Evolutionary conservation across 2,797 vertebrate species (phyloP), one percentile per base, ranked within the genome.

Genomic region (Enoplosus armatus): DNA sequence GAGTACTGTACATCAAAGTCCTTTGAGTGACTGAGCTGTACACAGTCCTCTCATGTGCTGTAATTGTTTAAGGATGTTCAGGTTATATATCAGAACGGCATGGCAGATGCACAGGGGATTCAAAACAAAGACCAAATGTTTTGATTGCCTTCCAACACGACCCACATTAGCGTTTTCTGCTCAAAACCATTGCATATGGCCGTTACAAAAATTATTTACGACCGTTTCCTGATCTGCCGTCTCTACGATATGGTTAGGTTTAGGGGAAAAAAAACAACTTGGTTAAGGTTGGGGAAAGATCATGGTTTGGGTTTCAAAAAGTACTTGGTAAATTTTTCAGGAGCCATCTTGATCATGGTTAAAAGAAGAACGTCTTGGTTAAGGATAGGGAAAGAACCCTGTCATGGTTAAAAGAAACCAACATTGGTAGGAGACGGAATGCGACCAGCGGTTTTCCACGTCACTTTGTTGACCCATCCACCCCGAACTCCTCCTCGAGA

Each of bases 41-140:
- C 37, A 59, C 1, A 47, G 60, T 77, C n/a, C 45, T 48, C 61
- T 50, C 22, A 54, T 43, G 51, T 26, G 39, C 26, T 55, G 22
- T 82, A 71, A 77, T 54, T 39, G 60, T 79, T 84, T 16, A 65
- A 45, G 69, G 60, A 74, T 85, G 72, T 74, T 61, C 31, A 31
- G 62, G 56, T 58, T 47, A 51, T 14, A 72, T 20, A 20, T 59
- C 18, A 54, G 56, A 41, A n/a, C 3, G 31, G 8, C 35, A 54
- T 6, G 10, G 48, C 55, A 66, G 71, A 59, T 54, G 41, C 58
- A 59, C 35, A 50, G 65, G 29, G 3, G 55, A 53, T 27, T 70
- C 29, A 58, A 53, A 24, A 41, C 5, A 20, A 59, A 45, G 26
- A 77, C 47, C 26, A 67, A 62, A 64, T 39, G 20, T 69, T 61